Conservation (phyloP, 1,140 invertebrate species). For the Drosophila novamexicana region DNA sequence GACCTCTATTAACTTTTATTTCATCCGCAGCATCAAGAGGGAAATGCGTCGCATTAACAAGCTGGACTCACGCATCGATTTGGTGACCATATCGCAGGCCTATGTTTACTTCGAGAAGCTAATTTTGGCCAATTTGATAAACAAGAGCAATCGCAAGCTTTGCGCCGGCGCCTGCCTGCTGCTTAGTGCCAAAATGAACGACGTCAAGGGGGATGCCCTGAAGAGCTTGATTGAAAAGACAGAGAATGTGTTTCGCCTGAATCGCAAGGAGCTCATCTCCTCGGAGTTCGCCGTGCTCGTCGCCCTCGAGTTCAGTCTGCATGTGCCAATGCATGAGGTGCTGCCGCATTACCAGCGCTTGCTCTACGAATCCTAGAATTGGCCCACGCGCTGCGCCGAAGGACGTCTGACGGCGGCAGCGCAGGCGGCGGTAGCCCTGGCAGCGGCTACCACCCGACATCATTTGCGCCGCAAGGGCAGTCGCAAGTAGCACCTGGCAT, state of each 20-base stretch:
- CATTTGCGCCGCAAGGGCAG: conserved; percentile 72
- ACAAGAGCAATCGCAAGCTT: conserved; percentile 97
- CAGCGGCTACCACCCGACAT: conserved; percentile 55
- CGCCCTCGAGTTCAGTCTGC: conserved; percentile 96
- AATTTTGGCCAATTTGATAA: conserved; percentile 95
- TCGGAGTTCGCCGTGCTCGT: conserved; percentile 98
- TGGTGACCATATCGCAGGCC: conserved; percentile 96
- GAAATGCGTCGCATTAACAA: conserved; percentile 98
- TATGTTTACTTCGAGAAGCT: conserved; percentile 99
- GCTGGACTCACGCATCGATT: conserved; percentile 92
- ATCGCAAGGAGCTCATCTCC: conserved; percentile 94
- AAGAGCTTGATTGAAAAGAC: conserved; percentile 96
- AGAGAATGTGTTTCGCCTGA: conserved; percentile 95
- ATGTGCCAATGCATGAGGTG: conserved; percentile 95
- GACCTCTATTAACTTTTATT: conserved; percentile 3
- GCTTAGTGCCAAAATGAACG: conserved; percentile 97
- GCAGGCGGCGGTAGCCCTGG: conserved; percentile 57
- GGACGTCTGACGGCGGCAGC: conserved; percentile 70
- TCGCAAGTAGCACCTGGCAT: conserved; percentile 41
- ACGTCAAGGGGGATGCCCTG: conserved; percentile 95
- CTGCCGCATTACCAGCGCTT: conserved; percentile 97
- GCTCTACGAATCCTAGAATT: conserved; percentile 91
- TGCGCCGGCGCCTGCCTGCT: conserved; percentile 97
- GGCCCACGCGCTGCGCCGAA: conserved; percentile 78
- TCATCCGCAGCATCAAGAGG: conserved; percentile 89